Evolutionary conservation across 2,888 invertebrate genomes (phyloP), one percentile per base, ranked within the genome.

Genomic region (Barypeithes pellucidus): DNA sequence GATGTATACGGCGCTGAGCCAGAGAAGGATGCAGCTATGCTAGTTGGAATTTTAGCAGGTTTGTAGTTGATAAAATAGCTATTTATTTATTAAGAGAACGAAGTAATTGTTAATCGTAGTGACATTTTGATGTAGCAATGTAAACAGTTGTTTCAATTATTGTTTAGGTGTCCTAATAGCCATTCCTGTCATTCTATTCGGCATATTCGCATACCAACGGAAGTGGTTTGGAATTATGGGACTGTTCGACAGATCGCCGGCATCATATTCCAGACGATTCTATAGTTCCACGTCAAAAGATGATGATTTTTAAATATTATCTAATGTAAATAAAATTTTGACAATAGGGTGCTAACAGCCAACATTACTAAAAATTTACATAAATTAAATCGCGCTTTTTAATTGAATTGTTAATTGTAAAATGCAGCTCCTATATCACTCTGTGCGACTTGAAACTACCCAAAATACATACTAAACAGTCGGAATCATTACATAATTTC

Each of bases 21-120:
- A 0, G 92, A 92, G 82, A 88, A 86, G 36, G 93, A 94, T 78
- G 93, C 92, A 0, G 88, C 90, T 4, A 86, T 94, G 29, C 87
- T 95, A 22, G 87, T 95, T 0, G 92, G 92, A 0, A 85, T 93
- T 0, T 86, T 94, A 7, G 89, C 93, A 61, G 93, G 91, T 87
- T 61, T 20, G 20, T 41, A 5, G 7, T 29, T 8, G 29, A 29
- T 5, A 29, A 29, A 29, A 29, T 1, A 1, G 29, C 7, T 29
- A 24, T 24, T n/a, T n/a, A n/a, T n/a, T n/a, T n/a, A n/a, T n/a
- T n/a, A n/a, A n/a, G n/a, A n/a, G n/a, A n/a, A n/a, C n/a, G 33
- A 33, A 8, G 33, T 33, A 33, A 5, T 33, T 33, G 4, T 33
- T 5, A 33, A 5, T 33, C 8, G 33, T 4, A 4, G 33, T 33